Conservation (phyloP, 2,888 invertebrate species). For the Drosophila nigritarsus region DNA sequence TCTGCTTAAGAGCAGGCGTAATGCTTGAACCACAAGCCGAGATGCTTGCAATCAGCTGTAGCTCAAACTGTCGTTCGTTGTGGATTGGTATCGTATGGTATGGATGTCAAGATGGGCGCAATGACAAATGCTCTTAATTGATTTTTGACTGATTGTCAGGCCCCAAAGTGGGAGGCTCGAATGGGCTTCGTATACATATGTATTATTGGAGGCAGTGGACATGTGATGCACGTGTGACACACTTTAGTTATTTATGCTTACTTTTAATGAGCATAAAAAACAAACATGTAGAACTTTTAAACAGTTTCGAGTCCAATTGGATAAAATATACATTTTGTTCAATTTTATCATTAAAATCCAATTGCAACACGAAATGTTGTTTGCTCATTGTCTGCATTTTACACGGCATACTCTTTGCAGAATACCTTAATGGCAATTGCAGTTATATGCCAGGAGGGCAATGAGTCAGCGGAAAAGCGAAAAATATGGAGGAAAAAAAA, state of each 20-base stretch:
- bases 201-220: background rate
- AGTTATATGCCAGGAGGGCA: conserved; percentile 46
- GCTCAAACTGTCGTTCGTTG: background rate
- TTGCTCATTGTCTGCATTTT: background rate
- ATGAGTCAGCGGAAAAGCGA: conserved; percentile 23
- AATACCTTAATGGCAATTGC: conserved; percentile 30
- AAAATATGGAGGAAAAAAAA: conserved; percentile 23
- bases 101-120: conserved; percentile 45
- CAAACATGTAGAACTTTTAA: background rate
- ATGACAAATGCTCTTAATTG: conserved; percentile 62
- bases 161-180: conserved; percentile 1
- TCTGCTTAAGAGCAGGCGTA: conserved; percentile 18
- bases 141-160: conserved; percentile 64
- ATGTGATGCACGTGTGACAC: conserved; percentile 16
- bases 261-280: background rate
- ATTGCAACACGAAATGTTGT: background rate
- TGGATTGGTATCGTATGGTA: background rate
- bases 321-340: background rate
- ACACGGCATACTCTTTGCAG: conserved; percentile 10
- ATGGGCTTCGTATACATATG: background rate
- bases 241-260: conserved; percentile 3
- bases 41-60: conserved; percentile 32
- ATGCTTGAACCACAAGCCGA: conserved; percentile 27
- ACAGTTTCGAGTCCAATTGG: background rate
- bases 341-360: background rate